Base-by-base conservation (phyloP, 2,888 invertebrate genomes). In the Eulithis testata region DNA sequence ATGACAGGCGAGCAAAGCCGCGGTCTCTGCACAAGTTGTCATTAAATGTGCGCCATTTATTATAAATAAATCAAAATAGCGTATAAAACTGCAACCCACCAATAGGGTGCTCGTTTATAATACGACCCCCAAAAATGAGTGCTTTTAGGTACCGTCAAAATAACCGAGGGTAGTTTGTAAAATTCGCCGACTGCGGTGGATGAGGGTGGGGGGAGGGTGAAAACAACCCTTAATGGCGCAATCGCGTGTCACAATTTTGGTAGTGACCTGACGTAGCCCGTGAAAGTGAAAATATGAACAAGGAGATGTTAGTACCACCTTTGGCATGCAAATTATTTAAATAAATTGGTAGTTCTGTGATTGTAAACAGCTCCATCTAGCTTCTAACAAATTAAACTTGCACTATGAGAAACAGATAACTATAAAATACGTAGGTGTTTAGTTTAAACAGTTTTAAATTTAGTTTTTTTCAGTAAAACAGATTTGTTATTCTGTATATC, bases 201-300 rank as follows among this genome's bases (percentile, higher is more conserved):
- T 37, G 40, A 67, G 53, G 66, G 73, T 60, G 69, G 58, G 75
- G 67, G 74, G 76, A 76, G 79, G 82, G 82, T 75, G 74, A 77
- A 82, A 86, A 88, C 90, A 85, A 88, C 88, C 90, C 91, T 85
- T 93, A 93, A 93, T 93, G 92, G 93, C 85, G 80, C 86, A 77
- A 92, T 93, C 86, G 93, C 93, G 93, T 93, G 93, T 90, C 92
- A 89, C 88, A 89, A 91, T 92, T 92, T 92, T 89, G 92, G 89
- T 91, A 92, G 89, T 92, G 92, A 91, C 91, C 91, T 87, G 84
- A 81, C 84, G 85, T 86, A 81, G 82, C 85, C 85, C 82, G 87
- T 87, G 91, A 93, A 92, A 93, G 92, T 93, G 92, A 93, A 92
- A 91, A 89, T 89, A 91, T 85, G 68, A 86, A 50, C 80, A 74